phyloP scores from a whole-genome alignment of 2,888 invertebrate species.

The Hydraecia micacea region DNA sequence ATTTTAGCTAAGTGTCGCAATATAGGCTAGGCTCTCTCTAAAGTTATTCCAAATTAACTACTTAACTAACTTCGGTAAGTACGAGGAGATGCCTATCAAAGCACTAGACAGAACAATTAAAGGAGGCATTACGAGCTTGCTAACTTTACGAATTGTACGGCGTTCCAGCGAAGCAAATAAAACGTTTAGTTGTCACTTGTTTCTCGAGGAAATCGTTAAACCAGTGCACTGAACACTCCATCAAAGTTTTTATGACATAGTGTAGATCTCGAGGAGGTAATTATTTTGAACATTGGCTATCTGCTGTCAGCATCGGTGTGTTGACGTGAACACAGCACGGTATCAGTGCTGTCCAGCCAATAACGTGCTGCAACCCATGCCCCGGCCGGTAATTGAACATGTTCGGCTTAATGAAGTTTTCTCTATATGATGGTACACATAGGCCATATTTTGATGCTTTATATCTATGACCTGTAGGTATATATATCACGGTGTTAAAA shows the following conservation, averaged over 20 bases:
- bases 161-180: slow-evolving; percentile 51
- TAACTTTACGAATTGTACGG: slow-evolving; percentile 60
- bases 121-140: slow-evolving; percentile 50
- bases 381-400: slow-evolving; percentile 84
- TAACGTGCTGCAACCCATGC: slow-evolving; percentile 69
- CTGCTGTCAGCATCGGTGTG: slow-evolving; percentile 30
- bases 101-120: slow-evolving; percentile 53
- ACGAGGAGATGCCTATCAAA: slow-evolving; percentile 34
- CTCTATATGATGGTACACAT: slow-evolving; percentile 68
- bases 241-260: slow-evolving; percentile 54
- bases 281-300: slow-evolving; percentile 50
- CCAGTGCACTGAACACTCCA: slow-evolving; percentile 42
- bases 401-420: slow-evolving; percentile 84
- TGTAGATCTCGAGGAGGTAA: slow-evolving; percentile 34
- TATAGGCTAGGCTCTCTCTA: not conserved
- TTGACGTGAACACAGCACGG: slow-evolving; percentile 40
- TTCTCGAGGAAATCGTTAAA: slow-evolving; percentile 48
- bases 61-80: slow-evolving; percentile 28
- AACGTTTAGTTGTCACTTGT: slow-evolving; percentile 57
- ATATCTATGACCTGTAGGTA: not conserved
- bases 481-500: not conserved
- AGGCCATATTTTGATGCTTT: slow-evolving; percentile 15
- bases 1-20: not conserved
- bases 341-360: slow-evolving; percentile 67
- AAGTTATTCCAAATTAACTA: slow-evolving; percentile 39